Evolutionary conservation across 2,113 vertebrate species (phyloP).

Genomic region (Saguinus imperator): DNA sequence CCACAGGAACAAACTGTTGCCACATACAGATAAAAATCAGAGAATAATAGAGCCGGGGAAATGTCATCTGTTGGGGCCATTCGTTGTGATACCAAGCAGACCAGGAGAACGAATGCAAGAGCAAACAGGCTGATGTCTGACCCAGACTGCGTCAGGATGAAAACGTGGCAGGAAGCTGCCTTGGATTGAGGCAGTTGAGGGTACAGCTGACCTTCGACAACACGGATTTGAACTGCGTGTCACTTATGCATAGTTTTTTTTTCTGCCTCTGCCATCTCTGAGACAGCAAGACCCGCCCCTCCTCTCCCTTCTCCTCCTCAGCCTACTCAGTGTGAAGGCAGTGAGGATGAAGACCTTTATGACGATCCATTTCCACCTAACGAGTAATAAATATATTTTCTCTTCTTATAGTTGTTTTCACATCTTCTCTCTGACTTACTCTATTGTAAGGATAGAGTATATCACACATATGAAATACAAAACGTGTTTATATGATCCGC

Average conservation of each 20-base stretch:
- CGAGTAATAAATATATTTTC: neutral
- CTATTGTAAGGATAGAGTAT: neutral
- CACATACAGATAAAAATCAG: neutral
- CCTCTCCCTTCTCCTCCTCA: neutral
- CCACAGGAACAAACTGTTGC: neutral
- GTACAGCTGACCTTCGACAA: neutral
- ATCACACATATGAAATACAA: neutral
- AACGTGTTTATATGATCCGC: neutral
- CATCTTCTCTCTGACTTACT: neutral
- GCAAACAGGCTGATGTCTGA: too few relatives aligned
- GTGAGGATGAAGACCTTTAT: neutral
- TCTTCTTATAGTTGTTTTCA: neutral
- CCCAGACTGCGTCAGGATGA: neutral
- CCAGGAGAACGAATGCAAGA: neutral
- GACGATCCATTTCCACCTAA: neutral
- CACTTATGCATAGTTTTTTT: neutral
- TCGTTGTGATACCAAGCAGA: neutral
- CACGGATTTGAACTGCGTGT: neutral
- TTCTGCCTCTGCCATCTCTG: neutral
- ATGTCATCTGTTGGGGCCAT: neutral
- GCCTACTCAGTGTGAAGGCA: neutral
- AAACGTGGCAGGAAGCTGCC: neutral
- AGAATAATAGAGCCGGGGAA: neutral
- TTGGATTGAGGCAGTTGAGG: neutral
- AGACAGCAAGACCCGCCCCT: neutral